These are phyloP conservation scores for Champsocephalus esox DNA, from an alignment of 2,797 vertebrate species.

Conservation along the genomic window DNA sequence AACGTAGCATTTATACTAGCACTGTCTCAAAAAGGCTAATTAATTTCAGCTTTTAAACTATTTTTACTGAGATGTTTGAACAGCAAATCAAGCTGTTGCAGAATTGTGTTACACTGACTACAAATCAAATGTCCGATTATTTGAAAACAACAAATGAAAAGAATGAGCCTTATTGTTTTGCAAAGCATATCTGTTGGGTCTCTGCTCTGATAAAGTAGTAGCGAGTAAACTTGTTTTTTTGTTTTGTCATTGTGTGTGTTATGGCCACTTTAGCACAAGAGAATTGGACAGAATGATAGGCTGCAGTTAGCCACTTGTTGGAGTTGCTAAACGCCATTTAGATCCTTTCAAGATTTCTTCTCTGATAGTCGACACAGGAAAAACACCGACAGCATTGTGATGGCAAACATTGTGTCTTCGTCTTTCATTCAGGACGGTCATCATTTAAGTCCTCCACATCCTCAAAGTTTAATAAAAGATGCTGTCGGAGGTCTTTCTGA, in stretches of 20 bases:
- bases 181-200: background rate
- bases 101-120: background rate
- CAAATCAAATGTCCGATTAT: background rate
- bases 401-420: background rate
- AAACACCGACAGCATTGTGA: constrained; percentile 29
- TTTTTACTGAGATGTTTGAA: background rate
- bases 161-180: background rate
- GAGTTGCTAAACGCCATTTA: background rate
- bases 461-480: background rate
- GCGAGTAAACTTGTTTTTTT: background rate
- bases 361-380: constrained; percentile 35
- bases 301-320: background rate
- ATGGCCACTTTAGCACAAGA: background rate
- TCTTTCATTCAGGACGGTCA: background rate
- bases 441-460: background rate
- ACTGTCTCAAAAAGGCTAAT: constrained; percentile 4
- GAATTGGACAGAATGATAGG: background rate
- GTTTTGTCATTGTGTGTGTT: background rate
- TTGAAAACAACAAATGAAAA: background rate
- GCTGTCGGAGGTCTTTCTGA: background rate
- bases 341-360: constrained; percentile 16
- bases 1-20: constrained; percentile 15
- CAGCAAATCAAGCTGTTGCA: background rate
- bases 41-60: background rate
- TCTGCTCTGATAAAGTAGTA: background rate